Percentiles rank a stretch among this genome's conserved stretches.
Conservation (phyloP, 1,140 invertebrate genomes). For the Brachionus manjavacas region DNA sequence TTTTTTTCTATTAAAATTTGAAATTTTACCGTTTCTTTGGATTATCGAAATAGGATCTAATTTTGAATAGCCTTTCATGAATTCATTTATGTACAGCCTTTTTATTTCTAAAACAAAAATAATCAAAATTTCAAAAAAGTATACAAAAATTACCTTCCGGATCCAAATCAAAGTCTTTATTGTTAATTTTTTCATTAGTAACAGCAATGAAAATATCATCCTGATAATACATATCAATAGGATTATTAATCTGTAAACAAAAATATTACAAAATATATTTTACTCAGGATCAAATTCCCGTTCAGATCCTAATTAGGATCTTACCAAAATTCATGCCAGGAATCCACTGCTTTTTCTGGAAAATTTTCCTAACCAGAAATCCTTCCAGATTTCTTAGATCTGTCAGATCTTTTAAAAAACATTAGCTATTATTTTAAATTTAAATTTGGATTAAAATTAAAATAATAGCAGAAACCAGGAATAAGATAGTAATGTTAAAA, state of each 20-base stretch:
- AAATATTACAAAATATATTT: background rate
- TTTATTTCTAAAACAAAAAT: constrained; percentile 12
- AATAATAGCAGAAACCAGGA: no score
- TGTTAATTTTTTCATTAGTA: constrained; percentile 4
- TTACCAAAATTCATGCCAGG: no score
- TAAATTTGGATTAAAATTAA: no score
- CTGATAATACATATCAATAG: constrained; percentile 27
- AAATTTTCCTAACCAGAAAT: no score
- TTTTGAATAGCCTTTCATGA: constrained; percentile 3
- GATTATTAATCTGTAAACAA: background rate
- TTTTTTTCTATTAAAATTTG: background rate
- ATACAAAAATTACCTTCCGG: background rate
- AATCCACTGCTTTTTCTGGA: no score
- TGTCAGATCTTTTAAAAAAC: no score
- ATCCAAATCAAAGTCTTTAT: constrained; percentile 11
- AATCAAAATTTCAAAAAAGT: background rate
- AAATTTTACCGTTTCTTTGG: background rate
- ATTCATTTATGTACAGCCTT: constrained; percentile 1
- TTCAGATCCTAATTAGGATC: no score
- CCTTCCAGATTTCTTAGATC: no score
- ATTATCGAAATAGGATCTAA: background rate
- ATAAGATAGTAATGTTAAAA: no score
- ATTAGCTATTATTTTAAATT: no score
- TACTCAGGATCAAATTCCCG: no score
- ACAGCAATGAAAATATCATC: constrained; percentile 21